Base-by-base conservation (phyloP, 2,888 invertebrate genomes). In the Trypoxylon attenuatum region DNA sequence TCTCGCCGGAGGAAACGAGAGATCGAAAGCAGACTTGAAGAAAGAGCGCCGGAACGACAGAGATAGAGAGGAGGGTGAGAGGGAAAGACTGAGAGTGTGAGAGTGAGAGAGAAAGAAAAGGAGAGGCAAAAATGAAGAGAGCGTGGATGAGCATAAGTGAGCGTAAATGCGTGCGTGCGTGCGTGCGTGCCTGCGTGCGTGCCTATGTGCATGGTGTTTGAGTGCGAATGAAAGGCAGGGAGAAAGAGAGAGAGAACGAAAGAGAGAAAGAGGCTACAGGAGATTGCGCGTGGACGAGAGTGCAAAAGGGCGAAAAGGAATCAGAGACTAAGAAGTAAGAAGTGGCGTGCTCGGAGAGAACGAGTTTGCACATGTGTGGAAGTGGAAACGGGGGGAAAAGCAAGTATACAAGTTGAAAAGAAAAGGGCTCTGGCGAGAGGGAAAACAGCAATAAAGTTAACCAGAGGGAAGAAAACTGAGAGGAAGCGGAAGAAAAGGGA, bases 1-100 rank as follows among this genome's bases (percentile, higher is more conserved):
- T n/a, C n/a, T n/a, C n/a, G n/a, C n/a, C 61, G 66, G 65, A 63
- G 41, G 19, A 41, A 16, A 16, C 16, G 33, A 33, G 33, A 10
- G 33, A 1, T 13, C 5, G 29, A n/a, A n/a, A n/a, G n/a, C n/a
- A n/a, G n/a, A n/a, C n/a, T n/a, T n/a, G n/a, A n/a, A n/a, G 25
- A 25, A 8, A 25, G 25, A 25, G 25, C 25, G 25, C 8, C 5
- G 25, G 25, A 25, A 25, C 25, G 25, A 5, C 25, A 25, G 25
- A 5, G 5, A 8, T 8, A 5, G 25, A 25, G 25, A 25, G 25
- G n/a, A 25, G 25, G 8, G 25, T 8, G 25, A 25, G 29, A 4
- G 5, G 10, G 13, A 33, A 33, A 33, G 13, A 25, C 5, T 25
- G n/a, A 8, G 51, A 22, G 27, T 15, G 15, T 38, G 38, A 22